phyloP scores from a whole-genome alignment of 2,797 vertebrate genomes.

The Artibeus lituratus region DNA sequence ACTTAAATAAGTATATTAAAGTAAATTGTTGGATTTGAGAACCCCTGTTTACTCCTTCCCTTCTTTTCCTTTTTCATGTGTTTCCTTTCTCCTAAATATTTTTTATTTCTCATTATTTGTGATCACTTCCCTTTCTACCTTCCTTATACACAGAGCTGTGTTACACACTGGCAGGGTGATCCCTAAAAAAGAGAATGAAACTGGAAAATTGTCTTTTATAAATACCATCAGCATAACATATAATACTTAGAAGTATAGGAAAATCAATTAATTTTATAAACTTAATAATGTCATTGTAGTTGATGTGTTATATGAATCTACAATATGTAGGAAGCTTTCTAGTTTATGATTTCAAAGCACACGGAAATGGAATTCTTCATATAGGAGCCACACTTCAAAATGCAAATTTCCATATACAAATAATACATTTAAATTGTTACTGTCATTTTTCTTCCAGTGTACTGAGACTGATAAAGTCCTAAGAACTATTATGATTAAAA shows the following conservation, averaged over 20 bases:
- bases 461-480: not conserved
- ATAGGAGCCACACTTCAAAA: not conserved
- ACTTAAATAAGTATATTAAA: conserved; percentile 10
- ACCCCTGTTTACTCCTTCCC: not conserved
- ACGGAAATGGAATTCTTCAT: not conserved
- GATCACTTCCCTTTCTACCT: not conserved
- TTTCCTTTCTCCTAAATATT: not conserved
- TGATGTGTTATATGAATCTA: not conserved
- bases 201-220: conserved; percentile 14
- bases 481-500: not conserved
- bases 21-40: not conserved
- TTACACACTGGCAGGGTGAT: not conserved
- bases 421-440: not conserved
- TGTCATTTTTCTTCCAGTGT: not conserved
- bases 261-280: conserved; percentile 27
- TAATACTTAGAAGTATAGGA: not conserved
- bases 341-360: conserved; percentile 4
- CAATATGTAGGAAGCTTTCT: not conserved
- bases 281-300: conserved; percentile 18
- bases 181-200: not conserved
- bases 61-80: not conserved
- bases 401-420: not conserved
- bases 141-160: not conserved
- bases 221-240: not conserved
- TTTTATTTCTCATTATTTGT: conserved; percentile 27